These are phyloP conservation scores for Acanthopleura granulata DNA, from an alignment of 2,888 invertebrate species.

Conservation along the genomic window DNA sequence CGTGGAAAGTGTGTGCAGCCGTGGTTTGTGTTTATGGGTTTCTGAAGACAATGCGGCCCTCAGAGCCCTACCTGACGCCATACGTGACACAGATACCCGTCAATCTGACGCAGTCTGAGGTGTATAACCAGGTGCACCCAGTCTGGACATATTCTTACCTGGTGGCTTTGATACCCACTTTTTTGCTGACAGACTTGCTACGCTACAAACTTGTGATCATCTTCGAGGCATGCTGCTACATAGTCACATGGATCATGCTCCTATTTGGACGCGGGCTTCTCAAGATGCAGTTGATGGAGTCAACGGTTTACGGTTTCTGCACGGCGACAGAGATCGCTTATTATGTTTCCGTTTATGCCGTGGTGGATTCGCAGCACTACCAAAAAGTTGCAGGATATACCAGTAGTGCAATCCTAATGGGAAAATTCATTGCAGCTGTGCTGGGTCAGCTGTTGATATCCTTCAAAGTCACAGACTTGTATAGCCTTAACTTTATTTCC, in stretches of 20 bases:
- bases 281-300: constrained; percentile 80
- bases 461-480: constrained; percentile 77
- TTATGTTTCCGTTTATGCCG: constrained; percentile 93
- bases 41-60: constrained; percentile 39
- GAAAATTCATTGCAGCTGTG: constrained; percentile 82
- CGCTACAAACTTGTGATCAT: constrained; percentile 91
- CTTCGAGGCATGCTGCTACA: constrained; percentile 82
- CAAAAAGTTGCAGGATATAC: constrained; percentile 88
- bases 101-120: constrained; percentile 33
- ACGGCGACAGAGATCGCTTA: constrained; percentile 93
- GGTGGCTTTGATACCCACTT: constrained; percentile 78
- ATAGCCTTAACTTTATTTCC: constrained; percentile 85
- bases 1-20: constrained; percentile 29
- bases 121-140: constrained; percentile 80
- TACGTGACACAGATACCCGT: constrained; percentile 36
- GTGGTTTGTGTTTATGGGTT: constrained; percentile 38
- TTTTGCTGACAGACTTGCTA: constrained; percentile 83
- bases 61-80: constrained; percentile 40
- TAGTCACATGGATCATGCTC: constrained; percentile 81
- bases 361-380: constrained; percentile 83
- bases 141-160: constrained; percentile 88
- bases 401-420: constrained; percentile 83
- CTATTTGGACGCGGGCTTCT: constrained; percentile 81
- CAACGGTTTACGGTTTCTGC: constrained; percentile 86
- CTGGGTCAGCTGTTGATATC: constrained; percentile 82